Conservation (phyloP, 2,888 invertebrate genomes). For the Priocnemis perturbator region DNA sequence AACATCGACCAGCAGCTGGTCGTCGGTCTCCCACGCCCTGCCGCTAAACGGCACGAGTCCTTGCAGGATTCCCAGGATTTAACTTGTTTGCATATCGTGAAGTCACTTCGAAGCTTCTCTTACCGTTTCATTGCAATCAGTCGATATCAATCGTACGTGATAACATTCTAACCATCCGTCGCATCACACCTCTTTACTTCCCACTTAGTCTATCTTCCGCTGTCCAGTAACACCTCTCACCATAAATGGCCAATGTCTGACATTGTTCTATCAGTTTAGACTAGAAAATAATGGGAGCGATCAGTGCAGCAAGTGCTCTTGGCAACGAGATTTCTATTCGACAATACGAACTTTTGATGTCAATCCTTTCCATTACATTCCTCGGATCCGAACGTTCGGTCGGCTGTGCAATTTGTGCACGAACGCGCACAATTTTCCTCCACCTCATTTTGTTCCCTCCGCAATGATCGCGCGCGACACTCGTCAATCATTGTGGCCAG, state of each 20-base stretch:
- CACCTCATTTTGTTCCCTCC: slow-evolving; percentile 21
- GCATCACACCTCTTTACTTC: neutral
- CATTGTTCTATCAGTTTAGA: too few relatives aligned
- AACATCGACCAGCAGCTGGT: slow-evolving; percentile 54
- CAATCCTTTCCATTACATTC: neutral
- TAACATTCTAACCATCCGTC: neutral
- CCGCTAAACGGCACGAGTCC: slow-evolving; percentile 51
- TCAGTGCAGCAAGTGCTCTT: too few relatives aligned
- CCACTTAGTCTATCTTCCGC: neutral
- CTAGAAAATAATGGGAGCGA: too few relatives aligned
- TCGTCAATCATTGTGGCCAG: slow-evolving; percentile 51
- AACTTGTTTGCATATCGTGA: slow-evolving; percentile 21
- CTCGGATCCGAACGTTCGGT: too few relatives aligned
- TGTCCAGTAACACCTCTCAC: too few relatives aligned
- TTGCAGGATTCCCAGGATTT: slow-evolving; percentile 53
- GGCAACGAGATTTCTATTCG: neutral
- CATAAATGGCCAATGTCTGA: too few relatives aligned
- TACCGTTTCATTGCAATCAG: slow-evolving; percentile 2
- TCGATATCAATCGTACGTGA: slow-evolving; percentile 2
- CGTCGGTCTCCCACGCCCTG: slow-evolving; percentile 57
- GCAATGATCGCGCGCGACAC: slow-evolving; percentile 41
- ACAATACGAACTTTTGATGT: neutral
- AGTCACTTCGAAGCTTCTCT: slow-evolving; percentile 24
- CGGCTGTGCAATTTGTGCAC: neutral
- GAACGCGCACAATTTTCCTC: slow-evolving; percentile 20